phyloP scores from a whole-genome alignment of 1,140 invertebrate genomes.

The Paralvinella palmiformis region DNA sequence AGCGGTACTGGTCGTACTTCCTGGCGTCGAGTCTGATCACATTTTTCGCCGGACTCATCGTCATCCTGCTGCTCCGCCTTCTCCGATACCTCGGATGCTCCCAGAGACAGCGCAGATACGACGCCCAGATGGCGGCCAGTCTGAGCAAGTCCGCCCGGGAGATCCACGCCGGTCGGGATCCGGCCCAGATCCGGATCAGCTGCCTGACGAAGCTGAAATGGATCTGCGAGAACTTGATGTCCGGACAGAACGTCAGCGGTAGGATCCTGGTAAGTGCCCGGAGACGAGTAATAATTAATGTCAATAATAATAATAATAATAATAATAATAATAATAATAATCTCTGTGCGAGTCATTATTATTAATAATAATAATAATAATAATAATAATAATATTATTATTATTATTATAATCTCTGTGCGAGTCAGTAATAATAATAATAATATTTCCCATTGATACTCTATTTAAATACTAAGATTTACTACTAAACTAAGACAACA shows the following conservation, averaged over 20 bases:
- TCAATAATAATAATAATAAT: no score
- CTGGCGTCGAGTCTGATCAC: slow-evolving; percentile 93
- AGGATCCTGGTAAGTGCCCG: slow-evolving; percentile 84
- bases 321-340: no score
- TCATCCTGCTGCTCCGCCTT: slow-evolving; percentile 81
- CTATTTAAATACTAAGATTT: no score
- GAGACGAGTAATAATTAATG: no score
- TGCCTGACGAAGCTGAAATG: not conserved
- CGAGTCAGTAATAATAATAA: no score
- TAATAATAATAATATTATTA: no score
- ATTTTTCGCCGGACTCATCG: slow-evolving; percentile 72
- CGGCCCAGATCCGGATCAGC: slow-evolving; percentile 60
- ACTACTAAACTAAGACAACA: no score
- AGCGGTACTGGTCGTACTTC: slow-evolving; percentile 57
- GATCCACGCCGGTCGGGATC: no score
- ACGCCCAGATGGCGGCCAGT: not conserved
- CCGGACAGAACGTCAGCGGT: slow-evolving; percentile 97
- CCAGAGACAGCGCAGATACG: not conserved
- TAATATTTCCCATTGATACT: no score
- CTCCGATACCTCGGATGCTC: slow-evolving; percentile 55
- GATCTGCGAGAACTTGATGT: slow-evolving; percentile 85
- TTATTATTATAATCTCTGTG: no score
- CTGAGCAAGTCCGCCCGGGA: not conserved
- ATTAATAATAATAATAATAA: no score
- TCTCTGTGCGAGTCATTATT: no score